A percentile compares a stretch with the other conserved stretches of the same genome.
phyloP scores from a whole-genome alignment of 2,797 vertebrate species.

The Paguma larvata region DNA sequence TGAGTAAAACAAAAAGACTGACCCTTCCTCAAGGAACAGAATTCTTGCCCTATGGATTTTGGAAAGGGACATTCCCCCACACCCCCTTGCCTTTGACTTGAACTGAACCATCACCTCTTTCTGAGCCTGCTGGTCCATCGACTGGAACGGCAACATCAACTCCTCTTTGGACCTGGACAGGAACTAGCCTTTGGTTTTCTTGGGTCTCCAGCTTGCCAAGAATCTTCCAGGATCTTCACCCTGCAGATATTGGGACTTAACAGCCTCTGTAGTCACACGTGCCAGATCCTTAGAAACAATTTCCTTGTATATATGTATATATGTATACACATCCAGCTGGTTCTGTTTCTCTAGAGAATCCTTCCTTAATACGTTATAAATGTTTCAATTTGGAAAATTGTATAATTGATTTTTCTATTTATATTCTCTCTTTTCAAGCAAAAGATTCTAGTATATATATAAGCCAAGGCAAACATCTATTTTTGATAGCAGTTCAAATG shows the following conservation, averaged over 20 bases:
- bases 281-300: neutral
- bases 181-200: neutral
- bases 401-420: constrained; percentile 39
- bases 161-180: neutral
- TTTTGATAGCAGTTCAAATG: constrained; percentile 83
- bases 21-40: neutral
- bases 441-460: constrained; percentile 82
- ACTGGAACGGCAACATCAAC: rapidly evolving
- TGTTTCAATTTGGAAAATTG: constrained; percentile 51
- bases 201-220: neutral
- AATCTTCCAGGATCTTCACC: neutral
- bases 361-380: constrained; percentile 47
- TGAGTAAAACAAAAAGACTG: neutral
- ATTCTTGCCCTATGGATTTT: neutral
- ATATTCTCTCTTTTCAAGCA: constrained; percentile 27
- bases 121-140: neutral
- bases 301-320: neutral
- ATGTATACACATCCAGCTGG: neutral
- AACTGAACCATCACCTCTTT: neutral
- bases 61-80: neutral
- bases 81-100: rapidly evolving
- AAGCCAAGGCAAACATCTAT: constrained; percentile 83
- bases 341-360: neutral
- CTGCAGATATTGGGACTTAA: neutral
- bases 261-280: neutral